Conservation (phyloP, 2,797 vertebrate species). For the Enteromius trimaculatus region DNA sequence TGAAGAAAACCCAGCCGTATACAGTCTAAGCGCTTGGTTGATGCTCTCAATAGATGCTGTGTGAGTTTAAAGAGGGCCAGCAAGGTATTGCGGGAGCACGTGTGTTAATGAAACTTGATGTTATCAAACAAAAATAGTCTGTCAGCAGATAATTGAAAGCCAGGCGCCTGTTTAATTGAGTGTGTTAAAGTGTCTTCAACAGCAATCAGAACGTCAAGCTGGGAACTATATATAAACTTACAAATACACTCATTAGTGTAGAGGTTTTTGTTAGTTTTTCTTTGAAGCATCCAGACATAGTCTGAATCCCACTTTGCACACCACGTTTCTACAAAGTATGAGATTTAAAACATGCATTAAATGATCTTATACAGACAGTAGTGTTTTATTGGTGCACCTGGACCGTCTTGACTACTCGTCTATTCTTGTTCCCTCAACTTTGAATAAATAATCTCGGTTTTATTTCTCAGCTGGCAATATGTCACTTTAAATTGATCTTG, state of each 20-base stretch:
- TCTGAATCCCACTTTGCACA: background rate
- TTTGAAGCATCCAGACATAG: background rate
- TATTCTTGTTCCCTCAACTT: constrained; percentile 5
- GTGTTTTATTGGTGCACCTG: background rate
- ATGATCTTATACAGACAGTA: background rate
- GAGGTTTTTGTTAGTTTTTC: background rate
- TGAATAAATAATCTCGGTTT: constrained; percentile 20
- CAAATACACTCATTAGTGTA: background rate
- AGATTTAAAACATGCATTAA: background rate
- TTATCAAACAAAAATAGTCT: constrained; percentile 41
- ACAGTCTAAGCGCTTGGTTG: background rate
- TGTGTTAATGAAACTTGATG: constrained; percentile 49
- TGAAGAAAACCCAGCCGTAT: background rate
- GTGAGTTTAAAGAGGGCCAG: constrained; percentile 7
- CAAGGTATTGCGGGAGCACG: constrained; percentile 3
- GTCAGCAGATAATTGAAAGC: constrained; percentile 52
- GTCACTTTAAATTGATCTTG: constrained; percentile 7
- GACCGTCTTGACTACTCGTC: background rate
- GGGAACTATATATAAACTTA: constrained; percentile 18
- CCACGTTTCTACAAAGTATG: background rate
- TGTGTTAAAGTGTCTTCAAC: constrained; percentile 2
- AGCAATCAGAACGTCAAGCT: constrained; percentile 26
- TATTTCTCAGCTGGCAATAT: background rate
- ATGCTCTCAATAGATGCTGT: constrained; percentile 1
- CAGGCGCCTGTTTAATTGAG: constrained; percentile 30